Base-by-base conservation (phyloP, 2,888 invertebrate species). In the Bombyx huttoni region DNA sequence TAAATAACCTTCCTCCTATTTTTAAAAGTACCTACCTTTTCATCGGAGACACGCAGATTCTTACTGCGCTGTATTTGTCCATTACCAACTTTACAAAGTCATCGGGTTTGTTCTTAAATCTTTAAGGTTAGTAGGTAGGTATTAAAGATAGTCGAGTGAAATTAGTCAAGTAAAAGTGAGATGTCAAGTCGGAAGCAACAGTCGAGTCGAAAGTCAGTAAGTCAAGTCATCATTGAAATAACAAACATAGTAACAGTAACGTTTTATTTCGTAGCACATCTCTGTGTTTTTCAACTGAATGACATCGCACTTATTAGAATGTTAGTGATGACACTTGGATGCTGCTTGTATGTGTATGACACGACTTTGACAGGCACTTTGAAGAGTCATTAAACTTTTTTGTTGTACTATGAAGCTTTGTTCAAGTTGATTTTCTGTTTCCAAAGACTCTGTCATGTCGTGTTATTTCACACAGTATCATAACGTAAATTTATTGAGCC, bases 221-320 rank as follows among this genome's bases (percentile, higher is more conserved):
- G 13, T 40, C 40, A 40, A 54, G 58, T 62, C 54, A 53, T 51
- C 54, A 69, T 59, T 60, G 63, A 70, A 69, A 73, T 57, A 67
- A 70, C 66, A 65, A 65, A 63, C 56, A 46, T 60, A 62, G 61
- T 68, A 75, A 73, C 67, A 78, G 76, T 72, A 75, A 72, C 64
- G 65, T 67, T 73, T 76, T 75, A 78, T 78, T 73, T 74, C 40
- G 3, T 40, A 40, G 70, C 65, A 64, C 67, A 70, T 76, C 70
- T 78, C 70, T 72, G 65, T 65, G 58, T 69, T 67, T 68, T 67
- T 63, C 60, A 61, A 58, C 59, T 70, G 64, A 69, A 64, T 64
- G 85, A 87, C 87, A 86, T 86, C 87, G 77, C 87, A 87, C 87
- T 86, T 85, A 78, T 67, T 66, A 57, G 53, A 53, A 57, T 68